Evolutionary conservation across 2,797 vertebrate genomes (phyloP).

Genomic region (Lepilemur septentrionalis): DNA sequence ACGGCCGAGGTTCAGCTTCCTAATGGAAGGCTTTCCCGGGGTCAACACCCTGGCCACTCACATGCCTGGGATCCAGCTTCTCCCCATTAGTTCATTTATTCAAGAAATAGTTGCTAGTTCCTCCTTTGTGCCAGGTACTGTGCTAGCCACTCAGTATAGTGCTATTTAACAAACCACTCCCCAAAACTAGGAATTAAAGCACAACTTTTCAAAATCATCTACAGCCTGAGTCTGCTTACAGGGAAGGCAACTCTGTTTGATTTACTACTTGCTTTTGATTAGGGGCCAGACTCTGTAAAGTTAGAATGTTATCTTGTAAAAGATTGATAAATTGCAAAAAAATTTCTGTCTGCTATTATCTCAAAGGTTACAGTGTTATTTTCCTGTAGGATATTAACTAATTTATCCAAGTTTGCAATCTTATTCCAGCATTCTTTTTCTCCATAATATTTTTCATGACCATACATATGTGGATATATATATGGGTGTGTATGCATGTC

Average conservation of each 20-base stretch:
- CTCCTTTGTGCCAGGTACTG: background rate
- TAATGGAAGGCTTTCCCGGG: background rate
- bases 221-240: background rate
- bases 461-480: background rate
- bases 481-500: too few relatives aligned
- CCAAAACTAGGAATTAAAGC: background rate
- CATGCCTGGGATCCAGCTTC: background rate
- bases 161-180: background rate
- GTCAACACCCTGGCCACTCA: fast-evolving
- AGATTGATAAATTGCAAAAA: background rate
- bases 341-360: background rate
- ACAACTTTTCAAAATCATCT: background rate
- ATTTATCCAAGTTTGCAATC: background rate
- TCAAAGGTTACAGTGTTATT: background rate
- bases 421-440: conserved; percentile 13
- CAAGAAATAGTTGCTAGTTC: background rate
- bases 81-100: background rate
- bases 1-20: background rate
- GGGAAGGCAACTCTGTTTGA: background rate
- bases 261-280: background rate
- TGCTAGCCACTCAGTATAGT: background rate
- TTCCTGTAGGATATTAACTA: background rate
- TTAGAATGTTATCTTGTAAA: background rate
- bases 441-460: background rate
- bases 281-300: background rate